Evolutionary conservation across 1,140 invertebrate species (phyloP).

Genomic region (Babylonia areolata): DNA sequence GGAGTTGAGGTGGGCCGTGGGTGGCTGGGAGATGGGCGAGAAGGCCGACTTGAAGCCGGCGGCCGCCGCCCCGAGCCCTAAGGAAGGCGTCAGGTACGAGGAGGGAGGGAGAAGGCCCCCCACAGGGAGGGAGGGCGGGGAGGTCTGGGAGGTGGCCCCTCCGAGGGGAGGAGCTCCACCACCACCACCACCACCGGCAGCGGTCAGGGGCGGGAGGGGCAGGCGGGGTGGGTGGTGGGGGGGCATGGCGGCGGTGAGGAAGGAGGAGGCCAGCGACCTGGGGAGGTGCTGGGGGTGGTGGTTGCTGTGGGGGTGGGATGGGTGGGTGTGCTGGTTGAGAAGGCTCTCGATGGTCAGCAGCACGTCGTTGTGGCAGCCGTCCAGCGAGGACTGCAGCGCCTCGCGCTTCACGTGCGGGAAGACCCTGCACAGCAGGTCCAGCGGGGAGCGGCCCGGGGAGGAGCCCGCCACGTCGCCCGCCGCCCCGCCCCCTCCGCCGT

Average conservation of each 20-base stretch:
- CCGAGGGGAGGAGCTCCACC: not conserved
- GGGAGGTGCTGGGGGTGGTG: too few species aligned
- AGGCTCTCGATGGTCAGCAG: constrained; percentile 91
- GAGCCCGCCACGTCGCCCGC: constrained; percentile 1
- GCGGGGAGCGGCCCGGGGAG: constrained; percentile 76
- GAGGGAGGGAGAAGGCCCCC: constrained; percentile 8
- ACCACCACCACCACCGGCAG: too few species aligned
- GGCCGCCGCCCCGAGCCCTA: constrained; percentile 17
- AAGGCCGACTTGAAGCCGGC: constrained; percentile 67
- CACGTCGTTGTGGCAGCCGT: constrained; percentile 86
- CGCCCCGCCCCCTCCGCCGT: not conserved
- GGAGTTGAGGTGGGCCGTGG: constrained; percentile 52
- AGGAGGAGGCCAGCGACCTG: not conserved
- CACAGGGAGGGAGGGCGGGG: not conserved
- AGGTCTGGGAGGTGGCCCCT: constrained; percentile 8
- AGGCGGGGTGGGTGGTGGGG: not conserved
- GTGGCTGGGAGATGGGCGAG: constrained; percentile 61
- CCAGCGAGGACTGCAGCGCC: constrained; percentile 88
- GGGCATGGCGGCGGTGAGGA: constrained; percentile 20
- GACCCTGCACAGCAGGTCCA: constrained; percentile 86
- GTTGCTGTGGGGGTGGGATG: too few species aligned
- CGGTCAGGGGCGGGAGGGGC: not conserved
- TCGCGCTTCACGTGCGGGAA: constrained; percentile 89
- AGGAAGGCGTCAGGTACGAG: constrained; percentile 40
- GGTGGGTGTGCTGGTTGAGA: constrained; percentile 56